Evolutionary conservation across 2,888 invertebrate genomes (phyloP).

Genomic region (Megamerina dolium): DNA sequence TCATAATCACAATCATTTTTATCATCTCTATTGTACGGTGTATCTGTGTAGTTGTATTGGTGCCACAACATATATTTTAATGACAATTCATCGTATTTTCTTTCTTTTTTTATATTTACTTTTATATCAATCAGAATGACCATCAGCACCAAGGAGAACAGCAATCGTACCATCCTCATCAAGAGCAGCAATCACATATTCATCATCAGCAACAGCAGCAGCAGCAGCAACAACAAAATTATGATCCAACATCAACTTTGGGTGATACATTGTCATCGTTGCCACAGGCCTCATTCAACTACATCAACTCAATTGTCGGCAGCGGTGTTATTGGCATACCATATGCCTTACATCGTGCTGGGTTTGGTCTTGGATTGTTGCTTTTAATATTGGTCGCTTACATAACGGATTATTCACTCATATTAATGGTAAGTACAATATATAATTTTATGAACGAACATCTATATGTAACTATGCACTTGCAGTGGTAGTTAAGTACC

Average conservation of each 20-base stretch:
- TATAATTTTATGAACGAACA: too few species aligned
- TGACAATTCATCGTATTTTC: too few species aligned
- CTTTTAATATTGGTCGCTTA: slow-evolving; percentile 65
- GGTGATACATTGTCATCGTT: slow-evolving; percentile 60
- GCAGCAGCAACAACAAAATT: slow-evolving; percentile 19
- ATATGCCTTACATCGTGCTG: slow-evolving; percentile 74
- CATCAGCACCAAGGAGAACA: slow-evolving; percentile 30
- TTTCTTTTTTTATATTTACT: slow-evolving; percentile 3
- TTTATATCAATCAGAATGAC: slow-evolving; percentile 29
- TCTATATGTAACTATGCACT: too few species aligned
- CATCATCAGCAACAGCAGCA: slow-evolving; percentile 26
- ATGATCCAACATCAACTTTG: slow-evolving; percentile 18
- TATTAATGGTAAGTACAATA: slow-evolving; percentile 65
- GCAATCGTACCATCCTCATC: slow-evolving; percentile 18
- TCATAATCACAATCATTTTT: too few species aligned
- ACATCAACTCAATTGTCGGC: slow-evolving; percentile 82
- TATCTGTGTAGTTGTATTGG: too few species aligned
- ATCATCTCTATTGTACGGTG: too few species aligned
- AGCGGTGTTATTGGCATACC: slow-evolving; percentile 82
- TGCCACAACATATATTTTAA: too few species aligned
- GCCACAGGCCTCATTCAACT: slow-evolving; percentile 76
- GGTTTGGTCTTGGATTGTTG: slow-evolving; percentile 69
- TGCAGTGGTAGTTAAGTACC: too few species aligned
- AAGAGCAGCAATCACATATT: slow-evolving; percentile 26
- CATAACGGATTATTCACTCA: slow-evolving; percentile 75